phyloP scores from a whole-genome alignment of 2,113 vertebrate genomes.

The Monopterus albus region DNA sequence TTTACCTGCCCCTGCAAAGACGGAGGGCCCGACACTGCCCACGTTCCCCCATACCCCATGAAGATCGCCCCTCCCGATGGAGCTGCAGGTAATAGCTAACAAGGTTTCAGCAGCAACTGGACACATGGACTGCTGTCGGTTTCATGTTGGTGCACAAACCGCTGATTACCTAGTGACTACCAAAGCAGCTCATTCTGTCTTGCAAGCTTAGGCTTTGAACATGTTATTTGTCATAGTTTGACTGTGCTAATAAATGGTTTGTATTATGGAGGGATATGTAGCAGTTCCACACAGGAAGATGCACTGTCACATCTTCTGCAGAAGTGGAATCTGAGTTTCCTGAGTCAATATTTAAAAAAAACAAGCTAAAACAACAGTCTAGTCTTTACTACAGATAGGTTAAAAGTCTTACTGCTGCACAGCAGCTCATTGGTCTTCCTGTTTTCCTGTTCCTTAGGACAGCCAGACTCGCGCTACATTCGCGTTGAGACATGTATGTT shows the following conservation, averaged over 20 bases:
- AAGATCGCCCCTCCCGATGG: slow-evolving; percentile 97
- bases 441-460: slow-evolving; percentile 77
- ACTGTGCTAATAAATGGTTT: slow-evolving; percentile 8
- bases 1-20: slow-evolving; percentile 99
- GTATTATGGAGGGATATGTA: not conserved
- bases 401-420: no score
- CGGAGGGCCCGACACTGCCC: slow-evolving; percentile 94
- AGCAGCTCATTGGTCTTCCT: not conserved
- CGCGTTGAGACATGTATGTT: slow-evolving; percentile 99
- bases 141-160: no score
- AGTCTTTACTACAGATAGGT: slow-evolving; percentile 19
- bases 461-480: slow-evolving; percentile 93
- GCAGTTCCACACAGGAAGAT: not conserved
- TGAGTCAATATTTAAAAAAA: not conserved
- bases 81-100: slow-evolving; percentile 85
- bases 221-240: not conserved
- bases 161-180: no score
- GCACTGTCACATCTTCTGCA: not conserved
- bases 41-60: slow-evolving; percentile 98
- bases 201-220: slow-evolving; percentile 16
- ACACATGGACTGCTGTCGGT: no score
- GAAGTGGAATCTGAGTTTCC: not conserved
- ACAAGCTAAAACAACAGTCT: not conserved
- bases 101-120: not conserved
- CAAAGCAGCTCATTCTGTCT: slow-evolving; percentile 9